Base-by-base conservation (phyloP, 2,113 vertebrate species). In the Oreochromis aureus region DNA sequence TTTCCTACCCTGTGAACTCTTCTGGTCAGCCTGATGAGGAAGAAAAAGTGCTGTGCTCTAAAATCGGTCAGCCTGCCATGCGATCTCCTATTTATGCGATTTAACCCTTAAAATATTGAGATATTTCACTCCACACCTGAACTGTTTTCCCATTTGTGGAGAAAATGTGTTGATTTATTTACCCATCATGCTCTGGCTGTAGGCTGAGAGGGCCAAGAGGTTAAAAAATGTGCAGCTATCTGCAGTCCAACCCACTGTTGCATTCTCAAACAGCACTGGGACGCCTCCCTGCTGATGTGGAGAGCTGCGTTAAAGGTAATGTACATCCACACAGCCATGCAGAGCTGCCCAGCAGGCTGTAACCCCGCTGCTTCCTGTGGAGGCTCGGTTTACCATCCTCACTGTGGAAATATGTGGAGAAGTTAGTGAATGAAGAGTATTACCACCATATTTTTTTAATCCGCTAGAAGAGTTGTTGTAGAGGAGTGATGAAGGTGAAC, bases 231-330 rank as follows among this genome's bases (percentile, higher is more conserved):
- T 80, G 66, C 87, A 55, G 61, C 73, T 5, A 30, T 82, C 54
- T 84, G 87, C 32, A 51, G 15, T 82, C 19, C 63, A 86, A 34
- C 73, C 5, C 12, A 24, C 80, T 30, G 81, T 7, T 84, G 87
- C 83, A 80, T 88, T 32, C 24, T 10, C 86, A 91, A 89, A 13
- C 91, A 89, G 87, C 76, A 1, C 44, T 76, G 87, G 84, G 86
- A 88, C 48, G 2, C 24, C 44, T 51, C 84, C 6, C 22, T 1
- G 85, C 19, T 79, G 66, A 58, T 30, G 87, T 66, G 82, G 80
- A 85, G 84, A 3, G 55, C 76, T 86, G 81, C 79, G 78, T 90
- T 89, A 92, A 82, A 89, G 81, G 46, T 86, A 54, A 89, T 73
- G 82, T 80, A 51, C 46, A 78, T 32, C 46, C 18, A 51, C 71